Evolutionary conservation across 2,888 invertebrate species (phyloP).

Genomic region (Ashinkailepas kermadecensis): DNA sequence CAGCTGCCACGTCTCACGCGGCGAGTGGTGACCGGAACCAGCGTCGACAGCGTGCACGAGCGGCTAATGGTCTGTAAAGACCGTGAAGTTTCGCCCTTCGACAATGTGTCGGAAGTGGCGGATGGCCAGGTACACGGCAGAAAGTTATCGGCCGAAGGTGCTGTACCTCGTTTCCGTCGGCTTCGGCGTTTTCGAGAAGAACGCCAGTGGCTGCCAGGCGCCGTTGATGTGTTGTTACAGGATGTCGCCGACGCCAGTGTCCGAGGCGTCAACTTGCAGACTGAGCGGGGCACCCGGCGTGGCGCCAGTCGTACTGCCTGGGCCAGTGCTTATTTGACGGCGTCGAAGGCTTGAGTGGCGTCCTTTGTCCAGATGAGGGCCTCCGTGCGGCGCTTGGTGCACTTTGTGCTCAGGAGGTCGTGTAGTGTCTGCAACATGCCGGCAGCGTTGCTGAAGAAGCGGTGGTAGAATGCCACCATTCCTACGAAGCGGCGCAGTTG

Average conservation of each 20-base stretch:
- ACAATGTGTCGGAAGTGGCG: constrained; percentile 33
- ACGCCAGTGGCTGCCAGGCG: constrained; percentile 30
- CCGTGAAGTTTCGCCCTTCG: not conserved
- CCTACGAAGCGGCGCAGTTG: no score
- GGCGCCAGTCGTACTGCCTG: no score
- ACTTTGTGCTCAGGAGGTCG: no score
- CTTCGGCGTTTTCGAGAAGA: constrained; percentile 28
- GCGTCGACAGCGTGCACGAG: not conserved
- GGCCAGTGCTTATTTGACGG: not conserved
- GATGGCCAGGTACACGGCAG: constrained; percentile 40
- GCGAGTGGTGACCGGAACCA: not conserved
- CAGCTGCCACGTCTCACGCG: not conserved
- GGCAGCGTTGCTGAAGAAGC: no score
- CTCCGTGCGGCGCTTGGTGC: no score
- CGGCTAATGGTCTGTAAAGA: not conserved
- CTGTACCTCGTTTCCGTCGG: constrained; percentile 12
- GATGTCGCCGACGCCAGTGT: no score
- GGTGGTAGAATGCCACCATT: no score
- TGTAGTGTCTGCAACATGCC: no score
- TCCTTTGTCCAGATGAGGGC: no score
- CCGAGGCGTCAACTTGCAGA: no score
- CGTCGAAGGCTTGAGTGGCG: not conserved
- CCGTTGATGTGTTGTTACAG: no score
- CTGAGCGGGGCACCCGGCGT: no score
- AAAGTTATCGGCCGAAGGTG: constrained; percentile 41